Conservation (phyloP, 2,888 invertebrate species). For the Cecidostiba fungosa region DNA sequence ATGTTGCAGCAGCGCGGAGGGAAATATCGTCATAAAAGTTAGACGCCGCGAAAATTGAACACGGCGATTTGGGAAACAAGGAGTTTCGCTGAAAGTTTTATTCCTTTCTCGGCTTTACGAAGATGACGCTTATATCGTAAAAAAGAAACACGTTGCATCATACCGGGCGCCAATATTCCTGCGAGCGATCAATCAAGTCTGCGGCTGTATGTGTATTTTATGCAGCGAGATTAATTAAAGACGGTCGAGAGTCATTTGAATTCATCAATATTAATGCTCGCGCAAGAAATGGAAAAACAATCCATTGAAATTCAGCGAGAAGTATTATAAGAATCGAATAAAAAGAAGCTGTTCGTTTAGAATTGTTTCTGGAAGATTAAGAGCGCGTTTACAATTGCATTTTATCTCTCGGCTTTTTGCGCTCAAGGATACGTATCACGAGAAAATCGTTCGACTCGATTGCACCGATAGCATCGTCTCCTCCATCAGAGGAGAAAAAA, state of each 20-base stretch:
- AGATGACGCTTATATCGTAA: background rate
- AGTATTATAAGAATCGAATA: background rate
- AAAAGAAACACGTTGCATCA: background rate
- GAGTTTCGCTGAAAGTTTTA: background rate
- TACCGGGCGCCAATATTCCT: too few species aligned
- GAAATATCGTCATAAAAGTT: constrained; percentile 7
- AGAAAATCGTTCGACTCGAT: too few species aligned
- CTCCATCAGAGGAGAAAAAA: too few species aligned
- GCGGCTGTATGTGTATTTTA: background rate
- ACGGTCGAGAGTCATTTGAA: background rate
- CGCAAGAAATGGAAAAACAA: constrained; percentile 13
- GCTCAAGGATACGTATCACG: too few species aligned
- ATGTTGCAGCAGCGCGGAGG: background rate
- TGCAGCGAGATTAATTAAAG: constrained; percentile 23
- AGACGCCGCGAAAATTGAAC: background rate
- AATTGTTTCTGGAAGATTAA: background rate
- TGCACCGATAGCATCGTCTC: too few species aligned
- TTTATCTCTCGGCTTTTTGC: background rate
- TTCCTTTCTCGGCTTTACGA: too few species aligned
- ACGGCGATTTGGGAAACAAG: background rate
- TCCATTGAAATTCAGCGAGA: constrained; percentile 11
- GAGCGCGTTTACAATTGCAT: background rate
- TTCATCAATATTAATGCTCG: constrained; percentile 23
- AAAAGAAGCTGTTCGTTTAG: background rate
- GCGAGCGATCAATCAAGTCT: background rate